phyloP scores from a whole-genome alignment of 2,888 invertebrate species.

The Lottia gigantea region DNA sequence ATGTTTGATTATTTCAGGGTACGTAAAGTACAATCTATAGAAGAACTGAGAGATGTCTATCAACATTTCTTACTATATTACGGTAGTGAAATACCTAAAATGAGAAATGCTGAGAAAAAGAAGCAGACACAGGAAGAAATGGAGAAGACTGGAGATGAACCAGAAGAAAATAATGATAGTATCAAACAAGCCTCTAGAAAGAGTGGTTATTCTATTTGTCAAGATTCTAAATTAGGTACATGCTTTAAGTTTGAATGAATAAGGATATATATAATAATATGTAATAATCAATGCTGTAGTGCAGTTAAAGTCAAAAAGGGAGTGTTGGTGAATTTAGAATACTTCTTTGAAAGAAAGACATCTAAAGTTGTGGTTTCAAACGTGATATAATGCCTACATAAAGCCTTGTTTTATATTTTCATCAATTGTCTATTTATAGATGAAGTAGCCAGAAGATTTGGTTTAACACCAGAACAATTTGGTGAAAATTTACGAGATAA shows the following conservation, averaged over 20 bases:
- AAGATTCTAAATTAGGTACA: conserved; percentile 80
- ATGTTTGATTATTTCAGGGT: conserved; percentile 48
- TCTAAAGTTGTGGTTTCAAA: too few relatives aligned
- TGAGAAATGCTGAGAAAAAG: conserved; percentile 72
- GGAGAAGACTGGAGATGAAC: conserved; percentile 59
- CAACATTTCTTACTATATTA: conserved; percentile 94
- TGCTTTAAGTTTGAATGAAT: too few relatives aligned
- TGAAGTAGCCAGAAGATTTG: conserved; percentile 89
- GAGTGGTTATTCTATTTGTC: conserved; percentile 89
- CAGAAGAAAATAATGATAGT: conserved; percentile 47
- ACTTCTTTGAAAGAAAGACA: too few relatives aligned
- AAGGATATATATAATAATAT: too few relatives aligned
- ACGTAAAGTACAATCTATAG: conserved; percentile 71
- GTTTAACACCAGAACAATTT: conserved; percentile 91
- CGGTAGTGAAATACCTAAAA: conserved; percentile 73
- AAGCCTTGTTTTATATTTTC: too few relatives aligned
- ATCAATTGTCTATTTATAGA: conserved; percentile 69
- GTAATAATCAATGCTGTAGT: too few relatives aligned
- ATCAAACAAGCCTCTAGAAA: conserved; percentile 87
- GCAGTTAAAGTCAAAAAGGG: too few relatives aligned
- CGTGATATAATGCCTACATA: too few relatives aligned
- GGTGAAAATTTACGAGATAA: conserved; percentile 96
- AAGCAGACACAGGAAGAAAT: conserved; percentile 44
- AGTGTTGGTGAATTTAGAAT: too few relatives aligned
- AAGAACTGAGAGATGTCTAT: conserved; percentile 93